phyloP scores from a whole-genome alignment of 2,888 invertebrate species.

The Drosophila mettleri region DNA sequence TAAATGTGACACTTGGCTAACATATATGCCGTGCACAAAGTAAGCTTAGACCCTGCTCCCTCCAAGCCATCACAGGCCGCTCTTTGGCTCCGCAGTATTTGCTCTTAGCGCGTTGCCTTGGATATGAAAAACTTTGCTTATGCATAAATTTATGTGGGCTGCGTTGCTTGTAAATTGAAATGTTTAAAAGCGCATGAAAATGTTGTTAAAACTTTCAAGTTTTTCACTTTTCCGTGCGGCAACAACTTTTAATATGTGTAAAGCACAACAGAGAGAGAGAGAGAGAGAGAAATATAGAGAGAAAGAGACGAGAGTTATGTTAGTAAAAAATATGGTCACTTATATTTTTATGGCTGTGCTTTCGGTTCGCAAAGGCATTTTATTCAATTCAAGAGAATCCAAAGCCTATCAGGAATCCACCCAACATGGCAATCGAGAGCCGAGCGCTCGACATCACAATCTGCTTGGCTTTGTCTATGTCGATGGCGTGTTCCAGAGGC shows the following conservation, averaged over 20 bases:
- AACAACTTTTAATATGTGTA: constrained; percentile 52
- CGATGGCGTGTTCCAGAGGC: background rate
- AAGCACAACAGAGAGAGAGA: background rate
- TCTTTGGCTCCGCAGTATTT: background rate
- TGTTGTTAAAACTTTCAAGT: constrained; percentile 78
- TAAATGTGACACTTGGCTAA: constrained; percentile 54
- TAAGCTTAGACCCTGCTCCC: background rate
- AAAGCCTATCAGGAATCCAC: constrained; percentile 58
- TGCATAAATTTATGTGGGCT: constrained; percentile 70
- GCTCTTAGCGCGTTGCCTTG: constrained; percentile 35
- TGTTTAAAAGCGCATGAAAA: constrained; percentile 80
- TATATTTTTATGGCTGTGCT: constrained; percentile 41
- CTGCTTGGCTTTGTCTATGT: constrained; percentile 6
- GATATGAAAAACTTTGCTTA: constrained; percentile 66
- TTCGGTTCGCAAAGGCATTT: constrained; percentile 1
- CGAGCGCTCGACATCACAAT: constrained; percentile 31
- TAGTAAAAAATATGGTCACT: constrained; percentile 4
- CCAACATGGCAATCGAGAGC: constrained; percentile 49
- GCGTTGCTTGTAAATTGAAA: constrained; percentile 66
- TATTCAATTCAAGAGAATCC: constrained; percentile 39
- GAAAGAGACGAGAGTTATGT: background rate
- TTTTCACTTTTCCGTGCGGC: constrained; percentile 45
- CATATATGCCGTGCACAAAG: constrained; percentile 28
- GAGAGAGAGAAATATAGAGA: no score
- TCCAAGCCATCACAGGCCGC: background rate